Base-by-base conservation (phyloP, 1,140 invertebrate species). In the Drosophila arizonae region DNA sequence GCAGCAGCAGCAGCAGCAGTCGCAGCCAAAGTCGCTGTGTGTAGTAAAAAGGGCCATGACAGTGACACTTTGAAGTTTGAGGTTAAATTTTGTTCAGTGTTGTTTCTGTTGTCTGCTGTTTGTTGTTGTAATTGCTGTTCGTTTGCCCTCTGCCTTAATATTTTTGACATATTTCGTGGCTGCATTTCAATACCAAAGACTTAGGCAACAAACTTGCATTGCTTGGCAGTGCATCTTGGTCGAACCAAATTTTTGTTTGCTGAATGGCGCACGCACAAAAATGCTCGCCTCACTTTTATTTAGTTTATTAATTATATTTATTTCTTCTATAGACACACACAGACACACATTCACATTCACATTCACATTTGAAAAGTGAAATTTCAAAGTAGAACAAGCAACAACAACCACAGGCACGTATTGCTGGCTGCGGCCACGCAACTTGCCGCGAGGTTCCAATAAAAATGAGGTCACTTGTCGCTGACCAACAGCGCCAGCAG, bases 31-130 rank as follows among this genome's bases (percentile, higher is more conserved):
- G 69, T 60, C 54, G 61, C 64, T 51, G 55, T 24, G 77, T 72
- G 77, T 71, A 90, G 82, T 90, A 90, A 90, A 90, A 90, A 90
- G 88, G 88, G 88, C 88, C 87, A 85, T 90, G 88, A 88, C 88
- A 90, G 88, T 90, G 88, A 90, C 88, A 90, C 88, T 90, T 81
- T 85, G 78, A 90, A 90, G 88, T 90, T 90, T 90, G 88, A 90
- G 88, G 88, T 90, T 90, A 85, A 76, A 77, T 87, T 75, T 72
- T 17, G n/a, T n/a, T 79, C 78, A 87, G 81, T 89, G 85, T 76
- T 76, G 71, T 74, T 81, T 72, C 41, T 56, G 36, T 56, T 26
- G 62, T 79, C n/a, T 71, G 55, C 63, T 60, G 64, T 63, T 62
- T 73, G 58, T 68, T 66, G 39, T 72, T 60, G 66, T 50, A 21